phyloP scores from a whole-genome alignment of 2,797 vertebrate species.

The Calcarius lapponicus region DNA sequence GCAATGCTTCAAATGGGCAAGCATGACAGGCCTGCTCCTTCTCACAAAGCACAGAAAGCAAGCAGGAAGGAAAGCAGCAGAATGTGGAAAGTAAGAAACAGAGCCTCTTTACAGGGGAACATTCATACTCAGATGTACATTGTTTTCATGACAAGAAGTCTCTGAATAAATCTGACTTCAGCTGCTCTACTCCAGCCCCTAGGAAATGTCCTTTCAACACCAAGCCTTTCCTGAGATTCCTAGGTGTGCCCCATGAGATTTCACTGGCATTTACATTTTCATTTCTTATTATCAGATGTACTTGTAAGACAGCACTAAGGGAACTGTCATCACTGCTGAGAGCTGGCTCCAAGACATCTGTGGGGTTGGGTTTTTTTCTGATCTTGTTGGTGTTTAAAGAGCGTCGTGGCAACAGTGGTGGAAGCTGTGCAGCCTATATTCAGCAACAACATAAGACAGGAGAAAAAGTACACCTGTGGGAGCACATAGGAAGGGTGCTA shows the following conservation, averaged over 20 bases:
- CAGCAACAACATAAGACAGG: neutral
- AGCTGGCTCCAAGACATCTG: neutral
- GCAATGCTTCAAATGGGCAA: neutral
- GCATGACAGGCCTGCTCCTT: neutral
- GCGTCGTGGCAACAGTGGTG: neutral
- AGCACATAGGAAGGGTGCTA: neutral
- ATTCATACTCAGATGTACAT: neutral
- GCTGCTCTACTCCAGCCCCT: neutral
- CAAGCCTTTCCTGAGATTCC: neutral
- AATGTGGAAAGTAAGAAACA: neutral
- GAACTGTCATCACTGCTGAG: neutral
- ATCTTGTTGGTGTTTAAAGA: neutral
- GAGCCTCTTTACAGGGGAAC: neutral
- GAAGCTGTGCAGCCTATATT: neutral
- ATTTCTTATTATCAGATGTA: neutral
- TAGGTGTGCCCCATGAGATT: neutral
- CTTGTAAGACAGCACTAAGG: neutral
- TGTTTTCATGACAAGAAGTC: neutral
- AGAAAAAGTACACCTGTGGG: neutral
- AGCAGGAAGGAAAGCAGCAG: neutral
- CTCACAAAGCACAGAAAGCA: neutral
- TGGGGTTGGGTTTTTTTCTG: neutral
- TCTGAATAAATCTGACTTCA: neutral
- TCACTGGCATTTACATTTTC: neutral
- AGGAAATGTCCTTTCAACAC: neutral